phyloP scores from a whole-genome alignment of 2,888 invertebrate species.

The Malachius bipustulatus region DNA sequence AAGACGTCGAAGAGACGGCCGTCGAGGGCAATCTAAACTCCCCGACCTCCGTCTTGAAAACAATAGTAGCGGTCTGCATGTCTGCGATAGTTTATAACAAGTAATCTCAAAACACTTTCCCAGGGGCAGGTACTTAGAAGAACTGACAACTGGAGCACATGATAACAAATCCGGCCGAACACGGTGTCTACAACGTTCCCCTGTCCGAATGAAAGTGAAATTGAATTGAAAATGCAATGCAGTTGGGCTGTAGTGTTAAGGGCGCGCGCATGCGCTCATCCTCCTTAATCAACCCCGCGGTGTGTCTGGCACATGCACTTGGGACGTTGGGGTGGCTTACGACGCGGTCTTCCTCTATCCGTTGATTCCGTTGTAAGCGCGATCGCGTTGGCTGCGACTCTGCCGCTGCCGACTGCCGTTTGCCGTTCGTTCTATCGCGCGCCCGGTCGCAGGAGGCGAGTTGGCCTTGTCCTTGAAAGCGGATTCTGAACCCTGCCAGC shows the following conservation, averaged over 20 bases:
- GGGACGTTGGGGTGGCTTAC: constrained; percentile 37
- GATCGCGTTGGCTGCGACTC: constrained; percentile 7
- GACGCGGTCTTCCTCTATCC: constrained; percentile 31
- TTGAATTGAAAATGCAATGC: constrained; percentile 34
- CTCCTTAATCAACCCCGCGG: constrained; percentile 35
- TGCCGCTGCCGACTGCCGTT: constrained; percentile 8
- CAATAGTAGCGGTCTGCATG: constrained; percentile 47
- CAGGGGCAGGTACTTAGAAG: too few relatives aligned
- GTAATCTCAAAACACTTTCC: too few relatives aligned
- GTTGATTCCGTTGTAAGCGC: background rate
- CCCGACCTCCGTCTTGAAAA: constrained; percentile 32
- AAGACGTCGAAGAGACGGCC: constrained; percentile 32
- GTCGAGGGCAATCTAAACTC: constrained; percentile 32
- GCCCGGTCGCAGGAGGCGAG: constrained; percentile 26
- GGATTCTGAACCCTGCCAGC: constrained; percentile 36
- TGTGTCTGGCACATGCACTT: constrained; percentile 49
- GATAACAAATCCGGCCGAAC: too few relatives aligned
- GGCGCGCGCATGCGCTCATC: constrained; percentile 42
- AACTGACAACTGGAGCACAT: too few relatives aligned
- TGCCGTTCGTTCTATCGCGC: constrained; percentile 6
- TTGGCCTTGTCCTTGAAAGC: constrained; percentile 48
- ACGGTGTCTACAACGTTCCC: constrained; percentile 30
- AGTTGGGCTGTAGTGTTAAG: constrained; percentile 33
- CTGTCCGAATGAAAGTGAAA: constrained; percentile 39
- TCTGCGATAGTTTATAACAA: too few relatives aligned